phyloP scores from a whole-genome alignment of 2,888 invertebrate species.

The Oligia strigilis region DNA sequence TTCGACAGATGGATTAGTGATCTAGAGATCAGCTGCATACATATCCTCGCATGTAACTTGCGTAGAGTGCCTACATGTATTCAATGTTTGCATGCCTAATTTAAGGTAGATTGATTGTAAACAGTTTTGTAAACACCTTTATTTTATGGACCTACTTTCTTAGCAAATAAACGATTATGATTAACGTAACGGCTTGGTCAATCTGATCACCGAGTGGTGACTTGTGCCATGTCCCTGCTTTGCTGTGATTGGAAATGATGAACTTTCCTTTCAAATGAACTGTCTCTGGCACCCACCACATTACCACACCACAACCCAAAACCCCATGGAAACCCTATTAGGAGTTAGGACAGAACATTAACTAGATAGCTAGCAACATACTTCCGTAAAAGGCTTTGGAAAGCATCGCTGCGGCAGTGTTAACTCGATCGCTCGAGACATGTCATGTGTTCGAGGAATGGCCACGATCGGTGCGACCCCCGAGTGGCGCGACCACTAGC shows the following conservation, averaged over 20 bases:
- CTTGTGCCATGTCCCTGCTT: not conserved
- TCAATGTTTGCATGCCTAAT: no score
- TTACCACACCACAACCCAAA: not conserved
- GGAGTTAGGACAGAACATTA: slow-evolving; percentile 3
- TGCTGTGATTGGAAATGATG: not conserved
- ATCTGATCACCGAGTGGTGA: not conserved
- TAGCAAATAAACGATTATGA: no score
- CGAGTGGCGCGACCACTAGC: slow-evolving; percentile 10
- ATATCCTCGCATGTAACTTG: no score
- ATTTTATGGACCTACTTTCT: no score
- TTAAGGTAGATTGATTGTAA: no score
- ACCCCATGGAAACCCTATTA: not conserved
- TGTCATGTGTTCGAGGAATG: slow-evolving; percentile 36
- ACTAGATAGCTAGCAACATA: slow-evolving; percentile 14
- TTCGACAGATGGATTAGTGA: not conserved
- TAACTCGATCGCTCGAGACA: slow-evolving; percentile 13
- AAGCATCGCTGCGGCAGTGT: slow-evolving; percentile 28
- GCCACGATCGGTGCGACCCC: slow-evolving; percentile 24
- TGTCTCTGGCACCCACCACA: not conserved
- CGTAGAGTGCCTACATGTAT: no score
- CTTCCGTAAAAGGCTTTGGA: slow-evolving; percentile 37
- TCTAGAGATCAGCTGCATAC: not conserved
- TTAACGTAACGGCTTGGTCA: not conserved
- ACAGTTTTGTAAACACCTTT: no score
- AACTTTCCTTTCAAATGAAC: not conserved